Conservation (phyloP, 2,888 invertebrate genomes). For the Gonocerus acuteangulatus region DNA sequence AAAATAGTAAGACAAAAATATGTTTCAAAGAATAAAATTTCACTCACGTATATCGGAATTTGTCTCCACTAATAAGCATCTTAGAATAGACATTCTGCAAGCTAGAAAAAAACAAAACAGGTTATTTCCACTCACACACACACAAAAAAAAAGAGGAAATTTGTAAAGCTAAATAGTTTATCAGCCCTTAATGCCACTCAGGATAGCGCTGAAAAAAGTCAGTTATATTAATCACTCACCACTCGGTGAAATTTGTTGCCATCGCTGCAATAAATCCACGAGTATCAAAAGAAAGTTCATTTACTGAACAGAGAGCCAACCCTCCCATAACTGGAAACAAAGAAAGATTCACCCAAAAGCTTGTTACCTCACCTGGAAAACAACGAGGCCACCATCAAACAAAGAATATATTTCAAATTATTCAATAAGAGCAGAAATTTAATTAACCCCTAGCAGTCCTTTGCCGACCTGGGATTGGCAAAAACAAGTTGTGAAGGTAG, state of each 20-base stretch:
- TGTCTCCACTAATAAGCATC: slow-evolving; percentile 65
- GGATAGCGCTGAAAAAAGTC: no score
- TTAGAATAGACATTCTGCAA: slow-evolving; percentile 72
- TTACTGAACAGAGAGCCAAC: slow-evolving; percentile 65
- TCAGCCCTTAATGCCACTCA: no score
- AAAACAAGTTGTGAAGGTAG: not conserved
- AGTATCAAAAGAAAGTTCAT: slow-evolving; percentile 66
- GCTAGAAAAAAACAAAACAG: slow-evolving; percentile 44
- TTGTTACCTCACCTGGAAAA: slow-evolving; percentile 55
- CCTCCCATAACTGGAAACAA: slow-evolving; percentile 71
- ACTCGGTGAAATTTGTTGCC: slow-evolving; percentile 71
- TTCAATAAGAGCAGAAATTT: no score
- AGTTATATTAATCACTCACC: slow-evolving; percentile 47
- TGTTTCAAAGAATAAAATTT: not conserved
- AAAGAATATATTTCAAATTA: not conserved
- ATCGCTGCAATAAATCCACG: slow-evolving; percentile 65
- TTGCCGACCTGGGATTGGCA: not conserved
- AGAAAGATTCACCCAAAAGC: slow-evolving; percentile 60
- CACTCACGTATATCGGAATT: slow-evolving; percentile 65
- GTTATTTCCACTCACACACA: not conserved
- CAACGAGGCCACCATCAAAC: not conserved
- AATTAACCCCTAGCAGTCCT: not conserved
- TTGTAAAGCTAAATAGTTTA: no score
- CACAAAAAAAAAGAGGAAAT: no score
- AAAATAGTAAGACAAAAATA: not conserved